Conservation (phyloP, 2,888 invertebrate genomes). For the Strigamia crassipes region DNA sequence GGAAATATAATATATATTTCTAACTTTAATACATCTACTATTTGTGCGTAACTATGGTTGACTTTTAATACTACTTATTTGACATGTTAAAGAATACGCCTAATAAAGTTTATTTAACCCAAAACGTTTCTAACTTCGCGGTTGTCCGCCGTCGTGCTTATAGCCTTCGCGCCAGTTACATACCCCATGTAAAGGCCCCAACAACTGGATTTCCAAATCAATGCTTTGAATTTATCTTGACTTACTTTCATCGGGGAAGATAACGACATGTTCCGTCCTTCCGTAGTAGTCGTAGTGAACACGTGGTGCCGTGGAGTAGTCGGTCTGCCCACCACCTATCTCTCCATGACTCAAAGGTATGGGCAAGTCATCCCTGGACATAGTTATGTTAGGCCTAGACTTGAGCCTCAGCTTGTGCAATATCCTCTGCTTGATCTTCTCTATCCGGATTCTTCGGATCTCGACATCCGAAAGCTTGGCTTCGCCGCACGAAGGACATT, state of each 20-base stretch:
- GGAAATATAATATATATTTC: no score
- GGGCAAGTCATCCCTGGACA: conserved; percentile 70
- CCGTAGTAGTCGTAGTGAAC: conserved; percentile 71
- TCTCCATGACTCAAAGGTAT: conserved; percentile 76
- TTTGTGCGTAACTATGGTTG: no score
- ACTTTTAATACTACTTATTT: no score
- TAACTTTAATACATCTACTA: no score
- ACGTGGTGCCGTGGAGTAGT: conserved; percentile 67
- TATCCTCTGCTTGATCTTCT: conserved; percentile 76
- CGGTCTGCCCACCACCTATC: conserved; percentile 65
- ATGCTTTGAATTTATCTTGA: no score
- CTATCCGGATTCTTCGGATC: conserved; percentile 41
- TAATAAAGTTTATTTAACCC: no score
- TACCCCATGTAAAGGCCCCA: no score
- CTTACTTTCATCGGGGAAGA: conserved; percentile 77
- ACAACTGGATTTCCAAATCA: no score
- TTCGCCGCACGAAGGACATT: background rate
- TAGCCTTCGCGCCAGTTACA: no score
- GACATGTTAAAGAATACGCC: no score
- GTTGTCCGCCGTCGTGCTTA: no score
- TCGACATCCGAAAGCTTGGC: background rate
- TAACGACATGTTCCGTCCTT: conserved; percentile 80
- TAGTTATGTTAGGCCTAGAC: conserved; percentile 69
- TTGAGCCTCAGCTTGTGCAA: conserved; percentile 76
- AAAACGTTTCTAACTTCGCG: no score